phyloP scores from a whole-genome alignment of 2,797 vertebrate species.

The Xerus rutilus region DNA sequence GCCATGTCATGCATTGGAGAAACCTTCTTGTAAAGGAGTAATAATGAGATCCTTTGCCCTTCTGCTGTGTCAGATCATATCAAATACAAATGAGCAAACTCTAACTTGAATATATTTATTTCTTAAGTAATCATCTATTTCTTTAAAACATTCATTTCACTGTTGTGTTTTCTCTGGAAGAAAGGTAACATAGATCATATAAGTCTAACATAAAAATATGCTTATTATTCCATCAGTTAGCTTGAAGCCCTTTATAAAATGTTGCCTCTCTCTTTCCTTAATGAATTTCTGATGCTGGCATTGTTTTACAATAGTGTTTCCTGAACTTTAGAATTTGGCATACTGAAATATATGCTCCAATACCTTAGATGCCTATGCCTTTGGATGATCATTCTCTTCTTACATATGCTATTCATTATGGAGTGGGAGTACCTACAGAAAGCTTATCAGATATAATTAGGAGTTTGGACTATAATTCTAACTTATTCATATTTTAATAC shows the following conservation, averaged over 20 bases:
- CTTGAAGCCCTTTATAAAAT: conserved; percentile 25
- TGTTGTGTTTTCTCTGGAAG: neutral
- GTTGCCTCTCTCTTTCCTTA: neutral
- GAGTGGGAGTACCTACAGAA: neutral
- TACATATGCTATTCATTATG: neutral
- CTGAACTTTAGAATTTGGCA: neutral
- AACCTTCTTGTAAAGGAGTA: conserved; percentile 85
- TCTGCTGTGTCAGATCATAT: conserved; percentile 87
- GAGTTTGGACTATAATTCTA: conserved; percentile 59
- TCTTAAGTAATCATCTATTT: conserved; percentile 80
- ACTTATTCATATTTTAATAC: conserved; percentile 65
- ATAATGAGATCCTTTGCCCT: conserved; percentile 90
- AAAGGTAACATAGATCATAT: conserved; percentile 43
- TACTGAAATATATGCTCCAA: neutral
- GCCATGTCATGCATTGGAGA: conserved; percentile 93
- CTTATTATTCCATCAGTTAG: conserved; percentile 14
- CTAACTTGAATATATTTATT: conserved; percentile 79
- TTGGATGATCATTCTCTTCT: neutral
- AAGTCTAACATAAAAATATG: conserved; percentile 47
- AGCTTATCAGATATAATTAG: conserved; percentile 33
- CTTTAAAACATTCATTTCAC: conserved; percentile 10
- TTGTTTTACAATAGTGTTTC: neutral
- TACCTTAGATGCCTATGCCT: neutral
- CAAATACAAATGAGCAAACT: conserved; percentile 85
- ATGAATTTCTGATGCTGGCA: neutral